These are phyloP conservation scores for Sarcophaga subvicina DNA, from an alignment of 2,888 invertebrate genomes.

Conservation along the genomic window DNA sequence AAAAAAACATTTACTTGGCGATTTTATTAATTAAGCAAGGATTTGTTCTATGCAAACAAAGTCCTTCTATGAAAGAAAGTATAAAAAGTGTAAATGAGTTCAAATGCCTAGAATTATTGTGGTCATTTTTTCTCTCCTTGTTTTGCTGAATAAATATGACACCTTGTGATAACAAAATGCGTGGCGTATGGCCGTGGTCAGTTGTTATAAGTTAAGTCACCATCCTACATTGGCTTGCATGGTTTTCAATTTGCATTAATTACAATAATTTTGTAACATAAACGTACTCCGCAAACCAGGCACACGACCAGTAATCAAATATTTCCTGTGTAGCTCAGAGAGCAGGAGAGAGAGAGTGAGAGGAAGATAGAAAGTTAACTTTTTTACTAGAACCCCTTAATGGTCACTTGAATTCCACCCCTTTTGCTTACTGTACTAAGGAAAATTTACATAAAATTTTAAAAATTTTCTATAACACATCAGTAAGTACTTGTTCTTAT, in stretches of 20 bases:
- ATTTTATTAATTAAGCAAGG: slow-evolving; percentile 20
- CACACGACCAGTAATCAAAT: slow-evolving; percentile 61
- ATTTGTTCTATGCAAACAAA: slow-evolving; percentile 22
- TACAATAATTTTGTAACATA: slow-evolving; percentile 55
- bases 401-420: slow-evolving; percentile 61
- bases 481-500: background rate
- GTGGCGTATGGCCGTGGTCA: too few relatives aligned
- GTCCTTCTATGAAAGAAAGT: background rate
- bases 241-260: slow-evolving; percentile 63
- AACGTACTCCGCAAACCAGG: background rate
- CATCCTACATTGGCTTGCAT: slow-evolving; percentile 27
- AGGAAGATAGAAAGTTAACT: slow-evolving; percentile 52
- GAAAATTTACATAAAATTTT: slow-evolving; percentile 51
- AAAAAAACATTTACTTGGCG: background rate
- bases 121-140: slow-evolving; percentile 21
- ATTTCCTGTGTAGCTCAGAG: background rate
- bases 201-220: background rate
- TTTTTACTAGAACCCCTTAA: background rate
- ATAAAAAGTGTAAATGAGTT: too few relatives aligned
- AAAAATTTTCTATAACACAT: slow-evolving; percentile 8
- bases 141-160: slow-evolving; percentile 35
- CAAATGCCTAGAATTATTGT: slow-evolving; percentile 31
- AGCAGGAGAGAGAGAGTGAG: background rate
- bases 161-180: slow-evolving; percentile 40
- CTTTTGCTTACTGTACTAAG: slow-evolving; percentile 13